Base-by-base conservation (phyloP, 2,113 vertebrate species). In the Baryphthengus martii region DNA sequence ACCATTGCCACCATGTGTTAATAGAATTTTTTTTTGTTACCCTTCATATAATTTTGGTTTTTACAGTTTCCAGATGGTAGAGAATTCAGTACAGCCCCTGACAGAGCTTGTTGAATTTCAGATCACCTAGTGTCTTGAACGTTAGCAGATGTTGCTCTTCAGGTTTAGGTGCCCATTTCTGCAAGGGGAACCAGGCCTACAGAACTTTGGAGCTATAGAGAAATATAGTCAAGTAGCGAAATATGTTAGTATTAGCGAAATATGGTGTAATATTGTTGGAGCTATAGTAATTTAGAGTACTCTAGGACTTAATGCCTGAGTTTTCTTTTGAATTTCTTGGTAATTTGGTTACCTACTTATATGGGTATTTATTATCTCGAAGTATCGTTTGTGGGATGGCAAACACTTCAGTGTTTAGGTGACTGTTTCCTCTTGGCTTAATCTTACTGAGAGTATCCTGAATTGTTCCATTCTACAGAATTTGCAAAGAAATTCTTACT, bases 41-140 rank as follows among this genome's bases (percentile, higher is more conserved):
- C 49, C 31, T 91, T 95, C 76, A 19, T 89, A 83, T 79, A 83
- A 85, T 73, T 76, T 53, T 89, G 44, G 23, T 76, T 89, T 95
- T 96, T 93, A 93, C 4, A 1, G 42, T 87, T 95, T 91, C 85
- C 92, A 96, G 71, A 55, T 96, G 89, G 67, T 20, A 50, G 71
- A 26, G 89, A 93, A 89, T 93, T 85, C 53, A 85, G 25, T 40
- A 13, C 81, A 89, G 50, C 50, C 62, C 42, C 24, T 72, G 62
- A 58, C 16, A 40, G 29, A 49, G 56, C 47, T 89, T 55, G 29
- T 31, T 93, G 71, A 42, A 72, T 94, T 91, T 89, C 37, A 73
- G 44, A 73, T 94, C 62, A 31, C 74, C 40, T 84, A 10, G 35
- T 72, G 24, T 20, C 56, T 40, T 87, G 53, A 84, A 63, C 56